These are phyloP conservation scores for Pelosia muscerda DNA, from an alignment of 2,888 invertebrate species.

Conservation along the genomic window DNA sequence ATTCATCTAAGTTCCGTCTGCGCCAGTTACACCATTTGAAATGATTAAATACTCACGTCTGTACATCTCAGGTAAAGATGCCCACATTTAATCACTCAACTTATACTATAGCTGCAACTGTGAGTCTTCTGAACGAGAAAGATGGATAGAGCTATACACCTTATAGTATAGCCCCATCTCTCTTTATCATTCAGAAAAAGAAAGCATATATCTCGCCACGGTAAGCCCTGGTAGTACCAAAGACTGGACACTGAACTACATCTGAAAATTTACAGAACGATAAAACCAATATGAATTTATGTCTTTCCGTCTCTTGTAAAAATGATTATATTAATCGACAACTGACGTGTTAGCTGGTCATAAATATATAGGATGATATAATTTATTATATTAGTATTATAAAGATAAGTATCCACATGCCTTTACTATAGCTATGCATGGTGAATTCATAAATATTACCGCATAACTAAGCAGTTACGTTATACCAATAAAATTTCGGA, in stretches of 20 bases:
- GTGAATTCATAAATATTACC: conserved; percentile 36
- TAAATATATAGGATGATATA: not conserved
- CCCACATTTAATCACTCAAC: no score
- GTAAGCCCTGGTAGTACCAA: no score
- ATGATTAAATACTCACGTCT: no score
- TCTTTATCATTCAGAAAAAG: no score
- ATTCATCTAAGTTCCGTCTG: no score
- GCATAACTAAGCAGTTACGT: conserved; percentile 28
- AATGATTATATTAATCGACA: not conserved
- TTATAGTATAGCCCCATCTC: no score
- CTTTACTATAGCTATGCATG: conserved; percentile 9
- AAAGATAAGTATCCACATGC: not conserved
- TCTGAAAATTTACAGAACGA: not conserved
- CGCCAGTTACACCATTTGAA: no score
- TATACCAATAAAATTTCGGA: conserved; percentile 55
- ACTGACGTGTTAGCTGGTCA: not conserved
- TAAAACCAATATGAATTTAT: not conserved
- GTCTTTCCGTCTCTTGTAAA: not conserved
- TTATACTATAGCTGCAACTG: no score
- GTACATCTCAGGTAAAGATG: no score
- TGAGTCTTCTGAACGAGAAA: no score
- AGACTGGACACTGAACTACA: not conserved
- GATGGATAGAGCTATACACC: no score
- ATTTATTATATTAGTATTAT: not conserved
- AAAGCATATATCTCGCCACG: no score